Evolutionary conservation across 1,140 invertebrate species (phyloP), one percentile per base, ranked within the genome.

Genomic region (Papilio glaucus): DNA sequence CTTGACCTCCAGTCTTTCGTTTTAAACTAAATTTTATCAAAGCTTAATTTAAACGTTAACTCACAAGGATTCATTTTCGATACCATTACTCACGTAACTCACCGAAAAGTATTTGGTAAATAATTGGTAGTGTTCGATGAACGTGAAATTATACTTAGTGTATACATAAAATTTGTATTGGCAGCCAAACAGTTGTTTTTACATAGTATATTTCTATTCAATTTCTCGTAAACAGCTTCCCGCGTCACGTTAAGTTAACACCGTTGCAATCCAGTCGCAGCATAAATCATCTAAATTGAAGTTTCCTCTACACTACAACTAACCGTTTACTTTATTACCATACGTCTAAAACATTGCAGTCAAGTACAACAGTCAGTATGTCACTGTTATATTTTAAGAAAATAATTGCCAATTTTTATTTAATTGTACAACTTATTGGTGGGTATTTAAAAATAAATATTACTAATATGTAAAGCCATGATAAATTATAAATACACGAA

Each of bases 261-360:
- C 21, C 49, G 21, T 57, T 24, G 49, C 21, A 57, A 57, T 10
- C 49, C 21, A 24, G 21, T 57, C 21, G 21, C 24, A 24, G 49
- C 21, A 57, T 57, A 57, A 57, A 57, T 57, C 49, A 24, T 57
- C 21, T 57, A 57, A 57, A 26, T 57, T 57, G 49, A 9, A 24
- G 49, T 57, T 57, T 57, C 21, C 49, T 24, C 0, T 57, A 13
- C n/a, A 57, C 18, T 10, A 12, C 5, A 57, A 18, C 21, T 24
- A 10, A 13, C 39, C 39, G 39, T 41, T 41, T 21, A 49, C 18
- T 49, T 49, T 57, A 57, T 57, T 57, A 26, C 49, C 49, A 49
- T 49, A 49, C 18, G 49, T 57, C 21, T 57, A 10, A 57, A 24
- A 21, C 49, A 57, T 10, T 45, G 18, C 49, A 57, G n/a, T n/a